Evolutionary conservation across 2,797 vertebrate genomes (phyloP).

Genomic region (Tragopan temminckii): DNA sequence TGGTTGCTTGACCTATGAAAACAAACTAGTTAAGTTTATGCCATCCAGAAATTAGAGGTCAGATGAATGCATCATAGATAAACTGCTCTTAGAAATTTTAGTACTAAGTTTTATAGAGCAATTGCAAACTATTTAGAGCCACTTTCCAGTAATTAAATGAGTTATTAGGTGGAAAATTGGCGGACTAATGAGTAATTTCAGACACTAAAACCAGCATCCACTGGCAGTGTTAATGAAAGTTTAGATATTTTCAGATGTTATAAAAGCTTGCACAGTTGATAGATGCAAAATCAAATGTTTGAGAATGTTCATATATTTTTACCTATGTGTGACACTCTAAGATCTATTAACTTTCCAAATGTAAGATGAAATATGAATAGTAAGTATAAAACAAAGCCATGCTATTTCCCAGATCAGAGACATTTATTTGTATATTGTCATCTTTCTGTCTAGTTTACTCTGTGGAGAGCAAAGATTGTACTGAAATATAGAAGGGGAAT

Average conservation of each 20-base stretch:
- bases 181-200: slow-evolving; percentile 43
- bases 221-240: slow-evolving; percentile 20
- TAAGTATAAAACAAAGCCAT: not conserved
- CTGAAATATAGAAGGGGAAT: not conserved
- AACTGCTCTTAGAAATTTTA: slow-evolving; percentile 7
- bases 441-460: slow-evolving; percentile 22
- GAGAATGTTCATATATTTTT: not conserved
- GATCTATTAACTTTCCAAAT: not conserved
- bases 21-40: not conserved
- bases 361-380: not conserved
- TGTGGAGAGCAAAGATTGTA: not conserved
- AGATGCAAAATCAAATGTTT: not conserved
- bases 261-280: not conserved
- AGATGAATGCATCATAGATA: slow-evolving; percentile 25
- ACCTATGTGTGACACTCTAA: not conserved
- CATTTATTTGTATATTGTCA: not conserved
- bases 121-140: slow-evolving; percentile 38
- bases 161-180: slow-evolving; percentile 65
- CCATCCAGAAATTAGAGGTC: slow-evolving; percentile 20
- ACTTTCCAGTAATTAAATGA: slow-evolving; percentile 61
- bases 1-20: not conserved
- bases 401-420: not conserved
- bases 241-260: slow-evolving; percentile 37
- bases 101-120: slow-evolving; percentile 30
- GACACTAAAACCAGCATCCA: slow-evolving; percentile 31